Evolutionary conservation across 2,113 vertebrate species (phyloP).

Genomic region (Romanogobio albipinnatus): DNA sequence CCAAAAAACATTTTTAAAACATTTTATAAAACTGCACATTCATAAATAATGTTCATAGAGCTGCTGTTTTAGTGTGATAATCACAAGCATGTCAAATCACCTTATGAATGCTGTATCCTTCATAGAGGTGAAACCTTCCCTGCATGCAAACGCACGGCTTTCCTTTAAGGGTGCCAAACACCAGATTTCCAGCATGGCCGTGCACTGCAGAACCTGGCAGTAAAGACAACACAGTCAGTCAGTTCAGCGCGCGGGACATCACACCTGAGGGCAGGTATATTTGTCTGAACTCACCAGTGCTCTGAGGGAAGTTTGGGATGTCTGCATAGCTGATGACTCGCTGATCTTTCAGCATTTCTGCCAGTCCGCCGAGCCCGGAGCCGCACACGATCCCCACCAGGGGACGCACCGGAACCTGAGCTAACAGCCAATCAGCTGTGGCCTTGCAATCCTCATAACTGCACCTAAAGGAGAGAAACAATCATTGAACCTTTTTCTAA

Average conservation of each 20-base stretch:
- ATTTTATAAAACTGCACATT: too few relatives aligned
- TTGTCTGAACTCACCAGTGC: slow-evolving; percentile 70
- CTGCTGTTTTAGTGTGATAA: neutral
- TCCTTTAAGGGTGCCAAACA: slow-evolving; percentile 87
- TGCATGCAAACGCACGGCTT: slow-evolving; percentile 89
- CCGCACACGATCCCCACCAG: slow-evolving; percentile 86
- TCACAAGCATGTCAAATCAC: slow-evolving; percentile 63
- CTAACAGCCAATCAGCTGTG: slow-evolving; percentile 82
- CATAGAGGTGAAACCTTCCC: slow-evolving; percentile 90
- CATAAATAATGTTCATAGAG: too few relatives aligned
- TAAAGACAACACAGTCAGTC: neutral
- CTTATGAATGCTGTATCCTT: slow-evolving; percentile 85
- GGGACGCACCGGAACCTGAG: slow-evolving; percentile 72
- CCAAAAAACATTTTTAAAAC: too few relatives aligned
- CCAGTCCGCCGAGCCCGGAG: slow-evolving; percentile 84
- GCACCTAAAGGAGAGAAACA: slow-evolving; percentile 60
- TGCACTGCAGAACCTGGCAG: slow-evolving; percentile 72
- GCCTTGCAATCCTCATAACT: slow-evolving; percentile 77
- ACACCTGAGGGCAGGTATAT: too few relatives aligned
- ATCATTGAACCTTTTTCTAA: neutral
- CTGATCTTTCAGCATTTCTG: slow-evolving; percentile 76
- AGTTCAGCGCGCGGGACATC: too few relatives aligned
- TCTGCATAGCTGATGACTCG: slow-evolving; percentile 79
- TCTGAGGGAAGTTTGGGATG: slow-evolving; percentile 86
- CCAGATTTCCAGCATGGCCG: slow-evolving; percentile 85